A percentile compares a stretch with the other conserved stretches of the same genome.
phyloP scores from a whole-genome alignment of 2,888 invertebrate species.

The Leptopilina drosophilae region DNA sequence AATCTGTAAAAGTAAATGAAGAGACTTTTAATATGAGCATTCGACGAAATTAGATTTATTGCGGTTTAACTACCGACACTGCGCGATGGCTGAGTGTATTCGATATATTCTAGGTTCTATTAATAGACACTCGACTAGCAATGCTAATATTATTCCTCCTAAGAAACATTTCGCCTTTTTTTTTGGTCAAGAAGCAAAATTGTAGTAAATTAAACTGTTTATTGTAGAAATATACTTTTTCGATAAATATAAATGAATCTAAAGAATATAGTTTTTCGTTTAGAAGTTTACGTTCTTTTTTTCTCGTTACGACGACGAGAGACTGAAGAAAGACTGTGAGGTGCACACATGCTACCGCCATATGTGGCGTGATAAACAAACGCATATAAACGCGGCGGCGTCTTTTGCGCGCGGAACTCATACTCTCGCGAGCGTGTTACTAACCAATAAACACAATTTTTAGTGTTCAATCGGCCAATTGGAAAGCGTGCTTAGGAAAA shows the following conservation, averaged over 20 bases:
- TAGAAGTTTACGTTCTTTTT: slow-evolving; percentile 57
- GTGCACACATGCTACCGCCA: slow-evolving; percentile 74
- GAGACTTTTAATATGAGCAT: slow-evolving; percentile 23
- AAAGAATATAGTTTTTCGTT: not conserved
- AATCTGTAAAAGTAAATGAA: slow-evolving; percentile 80
- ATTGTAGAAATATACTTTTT: no score
- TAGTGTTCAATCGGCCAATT: slow-evolving; percentile 61
- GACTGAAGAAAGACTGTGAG: slow-evolving; percentile 51
- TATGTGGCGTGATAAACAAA: slow-evolving; percentile 75
- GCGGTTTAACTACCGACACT: slow-evolving; percentile 35
- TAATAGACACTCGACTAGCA: not conserved
- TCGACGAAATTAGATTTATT: slow-evolving; percentile 36
- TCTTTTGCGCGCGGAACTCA: slow-evolving; percentile 63
- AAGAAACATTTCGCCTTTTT: no score
- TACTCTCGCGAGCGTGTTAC: slow-evolving; percentile 47
- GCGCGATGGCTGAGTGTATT: slow-evolving; percentile 4
- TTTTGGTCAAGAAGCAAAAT: no score
- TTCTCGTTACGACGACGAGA: slow-evolving; percentile 47
- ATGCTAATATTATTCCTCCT: no score
- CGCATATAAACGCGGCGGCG: slow-evolving; percentile 66
- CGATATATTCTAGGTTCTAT: not conserved
- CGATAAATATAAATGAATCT: no score
- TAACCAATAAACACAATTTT: slow-evolving; percentile 62
- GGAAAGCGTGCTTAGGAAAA: slow-evolving; percentile 57
- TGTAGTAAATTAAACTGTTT: no score